Evolutionary conservation across 2,888 invertebrate genomes (phyloP), one percentile per base, ranked within the genome.

Genomic region (Amphipoea lucens): DNA sequence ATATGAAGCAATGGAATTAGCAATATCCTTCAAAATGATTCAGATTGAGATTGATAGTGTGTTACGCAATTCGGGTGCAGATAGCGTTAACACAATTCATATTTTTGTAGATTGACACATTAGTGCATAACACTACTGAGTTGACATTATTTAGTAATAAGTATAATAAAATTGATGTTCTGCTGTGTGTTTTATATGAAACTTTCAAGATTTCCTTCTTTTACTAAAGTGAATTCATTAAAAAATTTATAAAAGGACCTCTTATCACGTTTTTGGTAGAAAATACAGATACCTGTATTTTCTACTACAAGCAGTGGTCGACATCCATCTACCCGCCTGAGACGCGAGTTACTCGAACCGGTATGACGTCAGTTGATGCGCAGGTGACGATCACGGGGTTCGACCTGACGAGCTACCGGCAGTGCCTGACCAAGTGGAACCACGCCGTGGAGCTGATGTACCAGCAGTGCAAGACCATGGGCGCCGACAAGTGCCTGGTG

Each of bases 361-460:
- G 7, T 75, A n/a, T 57, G 57, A 76, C 51, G 36, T 70, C 69
- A 14, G 3, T 62, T 40, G n/a, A n/a, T 71, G 40, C 40, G 57
- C 97, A 92, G 96, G 96, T 97, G 90, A 97, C 97, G 68, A 99
- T 99, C 92, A 98, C 98, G 29, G 99, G 99, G 69, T 99, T 99
- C 97, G 99, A 99, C 97, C 97, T 99, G 95, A 98, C 98, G 90
- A 98, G 98, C 95, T 99, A 99, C 96, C 98, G 99, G 84, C 99
- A 99, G 96, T 99, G 99, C 95, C 97, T 99, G 97, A 98, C 97
- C 90, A 99, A 99, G 96, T 99, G 99, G 99, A 99, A 99, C 97
- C 98, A 98, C 93, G 99, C 99, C 63, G 99, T 99, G 93, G 98
- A 98, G 95, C 97, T 98, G 82, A 99, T 99, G 99, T 98, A 99